phyloP scores from a whole-genome alignment of 1,140 invertebrate species.

The Heterodera schachtii region DNA sequence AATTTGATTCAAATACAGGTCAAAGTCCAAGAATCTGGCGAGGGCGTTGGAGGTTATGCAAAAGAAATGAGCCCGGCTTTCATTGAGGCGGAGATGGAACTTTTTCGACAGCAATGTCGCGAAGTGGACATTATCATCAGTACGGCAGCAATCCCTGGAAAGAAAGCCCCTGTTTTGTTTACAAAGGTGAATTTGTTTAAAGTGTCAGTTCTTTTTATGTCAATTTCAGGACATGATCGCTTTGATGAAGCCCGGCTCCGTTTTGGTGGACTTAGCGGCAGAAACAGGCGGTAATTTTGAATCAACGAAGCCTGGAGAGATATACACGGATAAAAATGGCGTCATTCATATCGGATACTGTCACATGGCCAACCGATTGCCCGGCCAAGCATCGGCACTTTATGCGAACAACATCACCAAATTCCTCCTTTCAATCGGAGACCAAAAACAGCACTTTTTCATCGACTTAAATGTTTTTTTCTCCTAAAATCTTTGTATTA shows the following conservation, averaged over 20 bases:
- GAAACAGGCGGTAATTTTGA: constrained; percentile 86
- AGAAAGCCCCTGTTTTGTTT: constrained; percentile 80
- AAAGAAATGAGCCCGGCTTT: constrained; percentile 89
- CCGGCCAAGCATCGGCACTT: constrained; percentile 81
- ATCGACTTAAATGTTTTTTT: constrained; percentile 72
- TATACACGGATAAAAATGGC: constrained; percentile 75
- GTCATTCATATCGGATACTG: constrained; percentile 80
- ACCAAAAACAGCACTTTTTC: constrained; percentile 76
- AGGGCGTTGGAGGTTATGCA: constrained; percentile 81
- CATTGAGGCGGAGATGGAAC: constrained; percentile 80
- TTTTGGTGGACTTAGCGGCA: constrained; percentile 84
- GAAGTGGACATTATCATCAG: constrained; percentile 80
- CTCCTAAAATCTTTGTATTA: neutral
- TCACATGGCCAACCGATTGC: constrained; percentile 80
- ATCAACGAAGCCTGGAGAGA: constrained; percentile 79
- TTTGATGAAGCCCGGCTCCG: constrained; percentile 83
- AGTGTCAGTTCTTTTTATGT: neutral
- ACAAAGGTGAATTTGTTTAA: constrained; percentile 69
- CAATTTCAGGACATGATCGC: constrained; percentile 76
- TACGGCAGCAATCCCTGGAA: constrained; percentile 86
- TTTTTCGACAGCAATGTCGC: constrained; percentile 82
- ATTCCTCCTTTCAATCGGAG: constrained; percentile 76
- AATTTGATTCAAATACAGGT: constrained; percentile 22
- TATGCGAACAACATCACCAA: constrained; percentile 89
- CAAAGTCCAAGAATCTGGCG: constrained; percentile 77